Conservation (phyloP, 92 coral and sea anemone genomes). For the Galaxea fascicularis region DNA sequence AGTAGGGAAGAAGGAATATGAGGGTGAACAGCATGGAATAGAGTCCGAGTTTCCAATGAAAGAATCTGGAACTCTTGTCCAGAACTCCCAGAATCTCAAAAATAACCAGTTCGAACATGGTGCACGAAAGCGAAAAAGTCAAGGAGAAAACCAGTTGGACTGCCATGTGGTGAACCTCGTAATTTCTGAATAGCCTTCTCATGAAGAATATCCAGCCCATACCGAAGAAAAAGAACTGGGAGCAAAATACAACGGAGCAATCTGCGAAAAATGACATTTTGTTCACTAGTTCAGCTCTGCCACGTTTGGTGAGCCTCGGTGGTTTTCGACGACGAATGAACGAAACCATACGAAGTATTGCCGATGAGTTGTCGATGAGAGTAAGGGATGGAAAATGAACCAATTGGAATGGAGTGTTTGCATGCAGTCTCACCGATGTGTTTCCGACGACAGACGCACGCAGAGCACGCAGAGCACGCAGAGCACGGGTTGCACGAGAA, state of each 20-base stretch:
- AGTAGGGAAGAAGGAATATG: conserved; percentile 92
- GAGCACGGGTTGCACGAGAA: conserved; percentile 9
- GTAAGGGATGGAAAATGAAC: too few species aligned
- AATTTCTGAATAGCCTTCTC: conserved; percentile 97
- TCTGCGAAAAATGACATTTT: conserved; percentile 95
- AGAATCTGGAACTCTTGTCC: conserved; percentile 89
- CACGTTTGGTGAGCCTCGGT: conserved; percentile 63
- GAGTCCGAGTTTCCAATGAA: conserved; percentile 98
- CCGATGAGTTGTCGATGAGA: conserved; percentile 13
- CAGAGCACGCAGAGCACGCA: too few species aligned
- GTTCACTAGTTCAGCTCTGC: conserved; percentile 29
- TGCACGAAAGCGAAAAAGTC: conserved; percentile 93
- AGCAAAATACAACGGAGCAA: conserved; percentile 86
- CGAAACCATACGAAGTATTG: conserved; percentile 37
- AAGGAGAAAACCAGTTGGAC: conserved; percentile 95
- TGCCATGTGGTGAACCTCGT: conserved; percentile 91
- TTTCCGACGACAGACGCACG: too few species aligned
- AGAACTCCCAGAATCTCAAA: conserved; percentile 95
- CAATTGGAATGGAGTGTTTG: too few species aligned
- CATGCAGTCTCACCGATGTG: too few species aligned
- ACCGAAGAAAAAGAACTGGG: conserved; percentile 92
- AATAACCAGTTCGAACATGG: conserved; percentile 97
- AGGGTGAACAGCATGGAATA: conserved; percentile 95
- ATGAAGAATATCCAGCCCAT: conserved; percentile 98
- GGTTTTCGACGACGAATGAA: background rate